These are phyloP conservation scores for Bombus breviceps DNA, from an alignment of 1,140 invertebrate genomes.

Conservation along the genomic window DNA sequence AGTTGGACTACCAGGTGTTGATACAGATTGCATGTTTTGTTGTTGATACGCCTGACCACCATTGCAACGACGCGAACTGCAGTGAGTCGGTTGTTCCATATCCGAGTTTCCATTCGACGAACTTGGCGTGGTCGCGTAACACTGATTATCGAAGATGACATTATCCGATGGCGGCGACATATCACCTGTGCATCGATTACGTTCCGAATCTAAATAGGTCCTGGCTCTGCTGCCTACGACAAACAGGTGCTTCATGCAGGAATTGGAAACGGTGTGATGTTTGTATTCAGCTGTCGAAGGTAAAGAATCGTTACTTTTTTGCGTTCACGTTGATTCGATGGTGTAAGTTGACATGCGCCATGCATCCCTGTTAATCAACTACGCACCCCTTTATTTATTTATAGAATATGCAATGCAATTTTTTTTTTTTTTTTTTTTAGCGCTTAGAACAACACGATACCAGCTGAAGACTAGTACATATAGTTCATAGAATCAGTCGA, in stretches of 20 bases:
- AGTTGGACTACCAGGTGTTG: conserved; percentile 93
- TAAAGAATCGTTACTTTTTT: conserved; percentile 43
- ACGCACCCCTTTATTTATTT: conserved; percentile 43
- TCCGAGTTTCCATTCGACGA: conserved; percentile 95
- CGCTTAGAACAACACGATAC: background rate
- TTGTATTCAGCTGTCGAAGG: conserved; percentile 29
- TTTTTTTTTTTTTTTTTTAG: conserved; percentile 29
- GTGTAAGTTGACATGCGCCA: conserved; percentile 38
- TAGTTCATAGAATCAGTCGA: background rate
- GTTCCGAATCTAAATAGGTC: conserved; percentile 93
- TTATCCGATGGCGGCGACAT: conserved; percentile 95
- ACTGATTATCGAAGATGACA: conserved; percentile 96
- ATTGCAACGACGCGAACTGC: conserved; percentile 84
- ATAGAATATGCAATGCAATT: background rate
- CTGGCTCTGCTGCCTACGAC: conserved; percentile 83
- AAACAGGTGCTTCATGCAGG: conserved; percentile 78
- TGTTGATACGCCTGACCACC: conserved; percentile 78
- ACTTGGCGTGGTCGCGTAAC: conserved; percentile 95
- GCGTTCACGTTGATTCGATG: conserved; percentile 9
- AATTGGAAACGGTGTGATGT: conserved; percentile 62
- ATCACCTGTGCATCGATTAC: conserved; percentile 87
- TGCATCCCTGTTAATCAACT: conserved; percentile 36
- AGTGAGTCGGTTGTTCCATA: conserved; percentile 88
- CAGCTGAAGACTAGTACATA: background rate
- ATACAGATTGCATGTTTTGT: conserved; percentile 84